Evolutionary conservation across 2,888 invertebrate species (phyloP), one percentile per base, ranked within the genome.

Genomic region (Monopis laevigella): DNA sequence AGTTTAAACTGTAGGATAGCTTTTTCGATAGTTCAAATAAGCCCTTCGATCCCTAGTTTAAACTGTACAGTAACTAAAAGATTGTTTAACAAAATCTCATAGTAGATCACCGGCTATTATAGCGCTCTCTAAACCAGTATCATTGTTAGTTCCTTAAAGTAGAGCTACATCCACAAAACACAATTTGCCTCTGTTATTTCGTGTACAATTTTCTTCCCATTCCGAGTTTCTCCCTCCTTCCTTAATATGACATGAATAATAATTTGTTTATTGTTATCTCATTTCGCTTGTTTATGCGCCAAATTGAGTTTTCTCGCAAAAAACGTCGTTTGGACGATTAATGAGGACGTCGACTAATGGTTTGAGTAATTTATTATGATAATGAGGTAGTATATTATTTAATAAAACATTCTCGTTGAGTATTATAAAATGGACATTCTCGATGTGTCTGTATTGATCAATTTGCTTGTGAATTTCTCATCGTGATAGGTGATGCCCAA

Each of bases 211-310:
- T 56, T 56, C 51, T 50, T 56, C 54, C 52, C 55, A 49, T 55
- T 55, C 52, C 55, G 46, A 48, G 49, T n/a, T n/a, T 43, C 48
- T 49, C 48, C 47, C 38, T 51, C 54, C 51, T 27, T 35, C 51
- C 49, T 51, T 48, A 52, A 61, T 56, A 57, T 53, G 55, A 54
- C 58, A 58, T 61, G 63, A 64, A 66, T 65, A 63, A 62, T 62
- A 62, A 67, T 64, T 65, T 64, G 63, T 65, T 65, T 64, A 62
- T 64, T 62, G 60, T 62, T 58, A 59, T 61, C 56, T 59, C 58
- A 55, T 62, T 59, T 54, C 56, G 56, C 39, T 43, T 47, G 46
- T 47, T 48, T 48, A 44, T 43, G 50, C 17, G 35, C 14, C 54
- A 51, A 51, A 48, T 48, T 47, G 44, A 49, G 44, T 48, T 48